Conservation (phyloP, 2,888 invertebrate genomes). For the Yponomeuta cagnagella region DNA sequence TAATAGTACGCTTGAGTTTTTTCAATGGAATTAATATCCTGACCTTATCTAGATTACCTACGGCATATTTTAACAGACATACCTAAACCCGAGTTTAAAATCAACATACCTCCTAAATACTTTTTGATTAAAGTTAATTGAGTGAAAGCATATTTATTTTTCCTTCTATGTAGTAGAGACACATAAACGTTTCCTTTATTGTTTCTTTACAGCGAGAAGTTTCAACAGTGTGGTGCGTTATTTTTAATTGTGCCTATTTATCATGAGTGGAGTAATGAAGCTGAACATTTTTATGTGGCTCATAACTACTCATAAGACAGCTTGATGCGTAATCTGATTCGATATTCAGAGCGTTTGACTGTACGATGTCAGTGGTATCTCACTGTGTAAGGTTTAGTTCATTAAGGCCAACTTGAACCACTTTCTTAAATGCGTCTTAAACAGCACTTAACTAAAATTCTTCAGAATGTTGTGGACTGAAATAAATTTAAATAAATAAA, state of each 20-base stretch:
- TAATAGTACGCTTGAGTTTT: too few relatives aligned
- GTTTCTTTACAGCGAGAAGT: constrained; percentile 20
- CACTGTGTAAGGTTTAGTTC: constrained; percentile 30
- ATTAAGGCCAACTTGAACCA: too few relatives aligned
- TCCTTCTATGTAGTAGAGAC: neutral
- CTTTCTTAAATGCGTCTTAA: too few relatives aligned
- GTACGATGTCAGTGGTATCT: constrained; percentile 38
- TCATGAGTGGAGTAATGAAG: constrained; percentile 44
- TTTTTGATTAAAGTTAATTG: neutral
- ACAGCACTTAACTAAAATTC: too few relatives aligned
- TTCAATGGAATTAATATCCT: neutral
- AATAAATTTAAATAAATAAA: too few relatives aligned
- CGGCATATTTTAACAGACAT: neutral
- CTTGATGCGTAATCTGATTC: constrained; percentile 50
- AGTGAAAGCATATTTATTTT: neutral
- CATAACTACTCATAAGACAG: constrained; percentile 47
- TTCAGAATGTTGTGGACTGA: too few relatives aligned
- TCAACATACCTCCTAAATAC: neutral
- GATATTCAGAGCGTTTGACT: constrained; percentile 47
- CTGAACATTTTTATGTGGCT: constrained; percentile 45
- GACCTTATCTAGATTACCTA: neutral
- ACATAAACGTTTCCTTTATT: constrained; percentile 25
- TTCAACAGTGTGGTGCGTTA: constrained; percentile 31
- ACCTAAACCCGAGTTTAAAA: neutral
- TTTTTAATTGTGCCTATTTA: constrained; percentile 51